A percentile compares a stretch with the other conserved stretches of the same genome.
These are phyloP conservation scores for Mantis religiosa DNA, from an alignment of 2,888 invertebrate genomes.

Conservation along the genomic window DNA sequence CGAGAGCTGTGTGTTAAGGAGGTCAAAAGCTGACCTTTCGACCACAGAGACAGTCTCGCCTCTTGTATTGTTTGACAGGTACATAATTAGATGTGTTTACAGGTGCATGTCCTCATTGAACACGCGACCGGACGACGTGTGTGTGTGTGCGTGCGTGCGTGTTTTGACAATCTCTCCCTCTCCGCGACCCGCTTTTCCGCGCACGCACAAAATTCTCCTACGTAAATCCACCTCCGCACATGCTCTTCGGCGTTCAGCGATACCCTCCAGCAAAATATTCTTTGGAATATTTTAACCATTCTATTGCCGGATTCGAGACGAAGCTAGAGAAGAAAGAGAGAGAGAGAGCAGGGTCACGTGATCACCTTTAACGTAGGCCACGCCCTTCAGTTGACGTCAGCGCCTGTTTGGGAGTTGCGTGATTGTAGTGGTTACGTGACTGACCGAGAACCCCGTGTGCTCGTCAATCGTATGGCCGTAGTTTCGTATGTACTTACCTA, in stretches of 20 bases:
- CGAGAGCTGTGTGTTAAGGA: too few species aligned
- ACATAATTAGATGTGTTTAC: too few species aligned
- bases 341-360: neutral
- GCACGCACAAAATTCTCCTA: neutral
- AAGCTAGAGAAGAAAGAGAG: neutral
- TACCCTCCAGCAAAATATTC: neutral
- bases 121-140: neutral
- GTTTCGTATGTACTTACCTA: neutral
- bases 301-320: neutral
- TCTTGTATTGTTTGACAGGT: too few species aligned
- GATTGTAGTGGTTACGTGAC: slow-evolving; percentile 13
- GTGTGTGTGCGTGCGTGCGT: neutral
- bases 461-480: neutral
- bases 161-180: neutral
- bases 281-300: neutral
- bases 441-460: neutral
- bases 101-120: neutral
- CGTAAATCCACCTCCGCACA: neutral
- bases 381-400: slow-evolving; percentile 5
- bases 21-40: too few species aligned
- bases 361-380: neutral
- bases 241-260: neutral
- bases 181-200: neutral
- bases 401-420: slow-evolving; percentile 8
- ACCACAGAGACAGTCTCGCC: too few species aligned